These are phyloP conservation scores for Drosophila pachea DNA, from an alignment of 1,140 invertebrate genomes.

Conservation along the genomic window DNA sequence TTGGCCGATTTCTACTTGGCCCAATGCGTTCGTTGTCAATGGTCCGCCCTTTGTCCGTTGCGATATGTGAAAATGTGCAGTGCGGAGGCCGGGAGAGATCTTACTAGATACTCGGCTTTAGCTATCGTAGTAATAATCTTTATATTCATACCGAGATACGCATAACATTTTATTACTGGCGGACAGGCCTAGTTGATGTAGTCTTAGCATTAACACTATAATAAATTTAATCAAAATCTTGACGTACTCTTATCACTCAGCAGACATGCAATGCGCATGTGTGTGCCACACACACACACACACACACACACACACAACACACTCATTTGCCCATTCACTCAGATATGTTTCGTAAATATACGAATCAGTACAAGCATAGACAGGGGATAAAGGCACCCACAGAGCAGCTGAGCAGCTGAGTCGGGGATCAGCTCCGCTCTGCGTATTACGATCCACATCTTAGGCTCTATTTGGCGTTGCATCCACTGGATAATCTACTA, in stretches of 20 bases:
- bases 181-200: slow-evolving; percentile 28
- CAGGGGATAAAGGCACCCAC: too few relatives aligned
- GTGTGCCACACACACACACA: not conserved
- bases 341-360: not conserved
- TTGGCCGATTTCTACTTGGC: too few relatives aligned
- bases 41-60: slow-evolving; percentile 7
- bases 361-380: slow-evolving; percentile 10
- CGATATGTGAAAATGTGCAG: not conserved
- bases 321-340: not conserved
- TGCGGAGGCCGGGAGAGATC: not conserved
- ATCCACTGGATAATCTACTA: too few relatives aligned
- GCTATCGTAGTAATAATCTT: slow-evolving; percentile 22
- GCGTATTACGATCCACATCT: too few relatives aligned
- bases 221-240: slow-evolving; percentile 75
- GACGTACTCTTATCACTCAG: slow-evolving; percentile 41
- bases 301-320: not conserved
- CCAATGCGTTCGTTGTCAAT: too few relatives aligned
- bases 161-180: slow-evolving; percentile 40
- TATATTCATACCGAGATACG: slow-evolving; percentile 38
- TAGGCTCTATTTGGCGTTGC: too few relatives aligned
- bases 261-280: slow-evolving; percentile 16
- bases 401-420: too few relatives aligned
- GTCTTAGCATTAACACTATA: slow-evolving; percentile 59
- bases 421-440: too few relatives aligned
- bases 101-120: slow-evolving; percentile 1